A percentile compares a stretch with the other conserved stretches of the same genome.
Conservation (phyloP, 1,140 invertebrate genomes). For the Riptortus pedestris region DNA sequence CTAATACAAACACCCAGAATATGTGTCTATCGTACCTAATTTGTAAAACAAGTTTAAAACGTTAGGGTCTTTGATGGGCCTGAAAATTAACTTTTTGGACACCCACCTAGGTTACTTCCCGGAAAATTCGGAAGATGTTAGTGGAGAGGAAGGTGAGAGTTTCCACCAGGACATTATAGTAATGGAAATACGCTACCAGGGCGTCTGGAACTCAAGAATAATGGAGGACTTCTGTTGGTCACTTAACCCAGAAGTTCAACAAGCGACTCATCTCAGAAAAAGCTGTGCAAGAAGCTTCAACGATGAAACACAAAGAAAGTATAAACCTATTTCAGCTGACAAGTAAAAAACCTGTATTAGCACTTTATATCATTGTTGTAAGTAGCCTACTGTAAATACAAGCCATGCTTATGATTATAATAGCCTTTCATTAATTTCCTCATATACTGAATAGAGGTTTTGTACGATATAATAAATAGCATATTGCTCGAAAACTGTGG, state of each 20-base stretch:
- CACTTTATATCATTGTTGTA: background rate
- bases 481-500: background rate
- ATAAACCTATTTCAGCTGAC: background rate
- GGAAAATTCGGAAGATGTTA: constrained; percentile 33
- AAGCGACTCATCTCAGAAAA: background rate
- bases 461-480: background rate
- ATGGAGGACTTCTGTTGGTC: constrained; percentile 25
- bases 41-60: constrained; percentile 32
- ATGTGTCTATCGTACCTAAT: constrained; percentile 30
- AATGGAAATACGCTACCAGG: constrained; percentile 33
- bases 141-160: too few species aligned
- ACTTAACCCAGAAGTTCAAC: background rate
- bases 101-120: constrained; percentile 36
- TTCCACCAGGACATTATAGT: too few species aligned
- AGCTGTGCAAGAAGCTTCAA: too few species aligned
- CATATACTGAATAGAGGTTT: background rate
- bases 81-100: constrained; percentile 37
- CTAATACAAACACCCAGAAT: constrained; percentile 30
- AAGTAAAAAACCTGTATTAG: background rate
- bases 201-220: constrained; percentile 36
- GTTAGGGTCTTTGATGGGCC: constrained; percentile 37
- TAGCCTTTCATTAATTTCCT: background rate
- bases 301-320: background rate
- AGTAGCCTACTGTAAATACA: too few species aligned
- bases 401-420: background rate